phyloP scores from a whole-genome alignment of 2,888 invertebrate genomes.

The Cordilura impudica region DNA sequence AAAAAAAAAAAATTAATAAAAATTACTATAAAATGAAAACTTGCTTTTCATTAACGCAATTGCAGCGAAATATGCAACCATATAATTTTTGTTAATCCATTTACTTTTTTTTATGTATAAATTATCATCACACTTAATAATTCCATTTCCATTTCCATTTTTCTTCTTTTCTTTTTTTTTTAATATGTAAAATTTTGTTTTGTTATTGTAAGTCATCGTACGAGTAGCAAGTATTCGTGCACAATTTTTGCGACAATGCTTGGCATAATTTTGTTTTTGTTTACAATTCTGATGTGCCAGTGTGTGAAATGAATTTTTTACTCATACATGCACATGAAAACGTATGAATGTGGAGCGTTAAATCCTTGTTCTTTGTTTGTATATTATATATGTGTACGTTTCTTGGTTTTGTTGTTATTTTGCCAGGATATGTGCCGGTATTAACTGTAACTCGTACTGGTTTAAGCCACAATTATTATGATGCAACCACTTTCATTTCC shows the following conservation, averaged over 20 bases:
- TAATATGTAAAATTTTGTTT: slow-evolving; percentile 30
- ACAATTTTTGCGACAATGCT: slow-evolving; percentile 36
- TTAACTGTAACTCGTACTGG: slow-evolving; percentile 42
- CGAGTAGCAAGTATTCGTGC: too few relatives aligned
- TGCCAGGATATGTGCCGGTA: slow-evolving; percentile 48
- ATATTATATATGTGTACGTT: slow-evolving; percentile 32
- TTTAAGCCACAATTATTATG: slow-evolving; percentile 61
- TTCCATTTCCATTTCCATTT: not conserved
- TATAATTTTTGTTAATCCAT: not conserved
- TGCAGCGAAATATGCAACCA: too few relatives aligned
- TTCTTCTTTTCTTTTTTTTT: slow-evolving; percentile 11
- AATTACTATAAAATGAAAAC: not conserved
- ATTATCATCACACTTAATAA: not conserved
- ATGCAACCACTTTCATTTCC: slow-evolving; percentile 62
- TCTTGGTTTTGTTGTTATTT: slow-evolving; percentile 7
- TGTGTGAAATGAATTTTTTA: not conserved
- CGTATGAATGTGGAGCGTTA: slow-evolving; percentile 31
- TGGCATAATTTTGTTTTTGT: slow-evolving; percentile 43
- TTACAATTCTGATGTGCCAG: not conserved
- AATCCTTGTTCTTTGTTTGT: slow-evolving; percentile 43
- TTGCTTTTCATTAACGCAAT: too few relatives aligned
- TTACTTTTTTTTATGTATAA: not conserved
- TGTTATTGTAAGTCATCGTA: slow-evolving; percentile 26
- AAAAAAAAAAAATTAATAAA: not conserved
- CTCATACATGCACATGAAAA: not conserved